A percentile compares a stretch with the other conserved stretches of the same genome.
Evolutionary conservation across 2,113 vertebrate species (phyloP).

Genomic region (Gobius niger): DNA sequence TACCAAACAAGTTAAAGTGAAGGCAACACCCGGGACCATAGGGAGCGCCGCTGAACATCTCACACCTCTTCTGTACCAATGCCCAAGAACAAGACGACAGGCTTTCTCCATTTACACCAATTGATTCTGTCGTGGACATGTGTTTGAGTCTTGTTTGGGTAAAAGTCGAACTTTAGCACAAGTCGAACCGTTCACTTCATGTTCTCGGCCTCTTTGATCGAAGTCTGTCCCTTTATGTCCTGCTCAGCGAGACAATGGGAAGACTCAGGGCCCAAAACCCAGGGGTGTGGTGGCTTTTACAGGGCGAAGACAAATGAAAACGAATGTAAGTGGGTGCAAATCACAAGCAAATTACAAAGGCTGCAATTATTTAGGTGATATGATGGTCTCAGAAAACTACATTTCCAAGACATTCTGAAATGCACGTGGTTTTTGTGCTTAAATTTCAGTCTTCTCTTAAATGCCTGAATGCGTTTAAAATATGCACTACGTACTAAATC

Average conservation of each 20-base stretch:
- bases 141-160: conserved; percentile 72
- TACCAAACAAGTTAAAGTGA: conserved; percentile 60
- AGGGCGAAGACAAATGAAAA: not conserved
- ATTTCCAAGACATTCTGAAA: no score
- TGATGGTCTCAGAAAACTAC: no score
- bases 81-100: conserved; percentile 67
- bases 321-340: no score
- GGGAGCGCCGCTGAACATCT: conserved; percentile 69
- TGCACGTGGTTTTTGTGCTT: no score
- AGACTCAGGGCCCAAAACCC: conserved; percentile 1
- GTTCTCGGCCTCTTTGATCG: conserved; percentile 49
- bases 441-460: no score
- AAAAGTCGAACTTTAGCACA: conserved; percentile 71
- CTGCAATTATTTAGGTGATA: no score
- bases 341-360: no score
- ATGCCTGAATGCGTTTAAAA: no score
- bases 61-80: conserved; percentile 59
- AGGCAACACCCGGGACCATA: conserved; percentile 67
- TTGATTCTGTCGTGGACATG: conserved; percentile 73
- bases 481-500: no score
- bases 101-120: conserved; percentile 79
- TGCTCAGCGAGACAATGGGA: conserved; percentile 18
- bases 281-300: not conserved
- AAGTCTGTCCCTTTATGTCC: conserved; percentile 38
- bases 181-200: conserved; percentile 53